A percentile compares a stretch with the other conserved stretches of the same genome.
Conservation (phyloP, 2,113 vertebrate species). For the Morone saxatilis region DNA sequence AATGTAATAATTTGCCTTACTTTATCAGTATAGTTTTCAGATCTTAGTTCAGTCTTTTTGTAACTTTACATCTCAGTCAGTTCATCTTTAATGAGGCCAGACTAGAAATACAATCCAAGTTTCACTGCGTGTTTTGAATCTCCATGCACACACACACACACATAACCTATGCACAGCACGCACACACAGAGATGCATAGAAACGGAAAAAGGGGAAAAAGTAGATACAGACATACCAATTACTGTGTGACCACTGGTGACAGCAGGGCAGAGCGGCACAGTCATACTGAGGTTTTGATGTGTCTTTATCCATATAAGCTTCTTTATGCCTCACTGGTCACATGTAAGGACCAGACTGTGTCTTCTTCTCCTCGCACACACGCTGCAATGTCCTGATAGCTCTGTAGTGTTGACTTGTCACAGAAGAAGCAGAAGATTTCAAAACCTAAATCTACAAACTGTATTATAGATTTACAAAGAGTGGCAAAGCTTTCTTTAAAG, state of each 20-base stretch:
- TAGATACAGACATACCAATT: constrained; percentile 26
- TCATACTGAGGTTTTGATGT: constrained; percentile 34
- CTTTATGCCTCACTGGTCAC: constrained; percentile 14
- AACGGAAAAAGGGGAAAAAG: neutral
- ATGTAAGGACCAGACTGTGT: constrained; percentile 4
- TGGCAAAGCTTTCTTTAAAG: neutral
- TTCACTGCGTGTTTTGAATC: constrained; percentile 13
- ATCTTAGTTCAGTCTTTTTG: neutral
- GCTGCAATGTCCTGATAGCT: neutral
- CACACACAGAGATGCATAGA: neutral
- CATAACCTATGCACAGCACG: too few species aligned
- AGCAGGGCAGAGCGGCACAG: constrained; percentile 45
- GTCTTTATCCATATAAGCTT: constrained; percentile 20
- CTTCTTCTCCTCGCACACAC: neutral
- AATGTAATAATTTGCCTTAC: neutral
- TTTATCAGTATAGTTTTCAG: neutral
- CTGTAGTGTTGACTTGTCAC: neutral
- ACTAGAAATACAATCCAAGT: neutral
- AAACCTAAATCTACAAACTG: neutral
- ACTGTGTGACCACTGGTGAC: constrained; percentile 47
- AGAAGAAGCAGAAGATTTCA: neutral
- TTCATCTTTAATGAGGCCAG: constrained; percentile 54
- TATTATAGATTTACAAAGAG: neutral
- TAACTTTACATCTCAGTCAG: constrained; percentile 39
- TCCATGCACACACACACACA: neutral